Evolutionary conservation across 2,888 invertebrate genomes (phyloP).

Genomic region (Periphyllus acericola): DNA sequence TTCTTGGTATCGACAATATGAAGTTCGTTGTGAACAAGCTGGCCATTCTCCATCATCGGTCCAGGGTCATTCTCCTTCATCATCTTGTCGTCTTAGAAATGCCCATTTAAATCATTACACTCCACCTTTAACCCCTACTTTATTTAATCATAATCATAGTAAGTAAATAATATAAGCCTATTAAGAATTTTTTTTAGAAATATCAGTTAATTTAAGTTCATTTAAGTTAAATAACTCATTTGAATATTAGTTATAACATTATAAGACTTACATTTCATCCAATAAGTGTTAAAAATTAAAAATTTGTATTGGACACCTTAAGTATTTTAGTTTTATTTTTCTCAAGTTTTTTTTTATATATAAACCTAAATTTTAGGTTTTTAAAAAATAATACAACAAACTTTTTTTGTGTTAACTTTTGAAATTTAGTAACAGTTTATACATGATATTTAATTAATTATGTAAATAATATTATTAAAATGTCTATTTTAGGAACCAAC

Average conservation of each 20-base stretch:
- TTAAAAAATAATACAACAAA: too few species aligned
- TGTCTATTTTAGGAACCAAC: slow-evolving; percentile 27
- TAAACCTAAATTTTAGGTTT: too few species aligned
- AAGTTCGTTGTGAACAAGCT: slow-evolving; percentile 60
- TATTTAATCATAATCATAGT: slow-evolving; percentile 56
- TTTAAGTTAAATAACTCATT: background rate
- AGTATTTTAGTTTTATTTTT: too few species aligned
- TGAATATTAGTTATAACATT: background rate
- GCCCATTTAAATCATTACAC: slow-evolving; percentile 55
- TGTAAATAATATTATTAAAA: too few species aligned
- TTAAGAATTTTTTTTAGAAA: background rate
- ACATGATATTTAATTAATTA: background rate
- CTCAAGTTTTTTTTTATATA: too few species aligned
- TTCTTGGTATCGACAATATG: slow-evolving; percentile 81
- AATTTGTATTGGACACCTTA: too few species aligned
- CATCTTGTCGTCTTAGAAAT: slow-evolving; percentile 51
- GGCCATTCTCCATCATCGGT: slow-evolving; percentile 54
- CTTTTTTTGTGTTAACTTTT: background rate
- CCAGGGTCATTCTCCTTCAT: slow-evolving; percentile 57
- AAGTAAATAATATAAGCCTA: slow-evolving; percentile 14
- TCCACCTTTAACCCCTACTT: slow-evolving; percentile 59
- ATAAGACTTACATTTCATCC: too few species aligned
- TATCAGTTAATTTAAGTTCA: background rate
- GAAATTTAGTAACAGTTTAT: background rate
- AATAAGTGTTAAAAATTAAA: too few species aligned